phyloP scores from a whole-genome alignment of 2,888 invertebrate genomes.

The Spodoptera littoralis region DNA sequence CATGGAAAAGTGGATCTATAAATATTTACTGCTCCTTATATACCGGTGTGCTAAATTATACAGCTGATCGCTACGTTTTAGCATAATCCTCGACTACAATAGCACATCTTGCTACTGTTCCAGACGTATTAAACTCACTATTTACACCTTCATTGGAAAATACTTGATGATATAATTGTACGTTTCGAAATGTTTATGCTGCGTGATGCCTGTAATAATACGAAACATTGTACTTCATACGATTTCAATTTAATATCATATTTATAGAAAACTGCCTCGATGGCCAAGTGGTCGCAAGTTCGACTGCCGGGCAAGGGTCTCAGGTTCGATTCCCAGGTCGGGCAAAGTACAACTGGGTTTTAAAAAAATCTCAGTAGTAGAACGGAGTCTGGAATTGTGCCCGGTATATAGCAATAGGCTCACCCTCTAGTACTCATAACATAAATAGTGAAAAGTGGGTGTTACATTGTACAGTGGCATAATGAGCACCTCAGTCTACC shows the following conservation, averaged over 20 bases:
- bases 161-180: slow-evolving; percentile 53
- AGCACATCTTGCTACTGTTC: slow-evolving; percentile 67
- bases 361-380: no score
- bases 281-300: no score
- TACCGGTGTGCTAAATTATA: slow-evolving; percentile 73
- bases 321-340: no score
- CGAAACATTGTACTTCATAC: slow-evolving; percentile 61
- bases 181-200: slow-evolving; percentile 58
- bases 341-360: no score
- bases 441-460: no score
- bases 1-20: slow-evolving; percentile 82
- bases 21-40: slow-evolving; percentile 84
- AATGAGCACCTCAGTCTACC: no score
- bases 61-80: slow-evolving; percentile 71
- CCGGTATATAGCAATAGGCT: no score
- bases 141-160: slow-evolving; percentile 68
- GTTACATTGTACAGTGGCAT: no score
- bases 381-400: no score
- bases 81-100: slow-evolving; percentile 71
- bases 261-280: neutral
- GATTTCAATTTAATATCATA: slow-evolving; percentile 34
- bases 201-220: slow-evolving; percentile 70
- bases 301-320: no score
- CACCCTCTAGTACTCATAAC: no score
- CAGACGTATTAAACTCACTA: slow-evolving; percentile 61